A percentile compares a stretch with the other conserved stretches of the same genome.
Evolutionary conservation across 2,888 invertebrate species (phyloP).

Genomic region (Myopa testacea): DNA sequence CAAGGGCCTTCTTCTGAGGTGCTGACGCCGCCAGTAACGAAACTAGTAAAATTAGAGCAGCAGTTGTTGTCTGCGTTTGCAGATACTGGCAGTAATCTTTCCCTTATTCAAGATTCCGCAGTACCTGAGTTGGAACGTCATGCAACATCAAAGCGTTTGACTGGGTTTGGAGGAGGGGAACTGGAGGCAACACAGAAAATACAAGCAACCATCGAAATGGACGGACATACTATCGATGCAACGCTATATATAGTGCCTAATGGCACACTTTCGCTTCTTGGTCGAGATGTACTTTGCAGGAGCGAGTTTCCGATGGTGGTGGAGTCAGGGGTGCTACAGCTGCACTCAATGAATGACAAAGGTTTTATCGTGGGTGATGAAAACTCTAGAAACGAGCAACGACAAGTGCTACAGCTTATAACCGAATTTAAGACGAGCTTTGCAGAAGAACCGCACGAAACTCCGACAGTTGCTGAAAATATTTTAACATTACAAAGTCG

Average conservation of each 20-base stretch:
- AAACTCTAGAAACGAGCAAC: too few species aligned
- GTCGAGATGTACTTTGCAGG: too few species aligned
- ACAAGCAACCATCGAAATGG: slow-evolving; percentile 11
- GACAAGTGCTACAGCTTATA: background rate
- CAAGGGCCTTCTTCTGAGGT: background rate
- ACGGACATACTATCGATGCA: slow-evolving; percentile 4
- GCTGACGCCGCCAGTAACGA: slow-evolving; percentile 10
- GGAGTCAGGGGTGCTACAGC: too few species aligned
- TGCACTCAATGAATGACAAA: too few species aligned
- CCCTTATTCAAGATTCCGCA: slow-evolving; percentile 17
- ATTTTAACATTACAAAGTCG: slow-evolving; percentile 20
- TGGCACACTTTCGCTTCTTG: background rate
- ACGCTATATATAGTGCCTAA: slow-evolving; percentile 4
- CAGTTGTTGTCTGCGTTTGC: slow-evolving; percentile 15
- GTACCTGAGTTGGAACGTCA: slow-evolving; percentile 13
- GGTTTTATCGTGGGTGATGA: too few species aligned
- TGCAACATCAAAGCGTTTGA: slow-evolving; percentile 6
- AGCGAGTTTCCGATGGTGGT: too few species aligned
- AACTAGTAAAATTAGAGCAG: slow-evolving; percentile 8
- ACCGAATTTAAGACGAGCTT: slow-evolving; percentile 21
- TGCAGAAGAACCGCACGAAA: background rate
- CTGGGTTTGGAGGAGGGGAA: slow-evolving; percentile 22
- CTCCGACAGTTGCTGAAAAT: background rate
- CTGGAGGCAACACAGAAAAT: slow-evolving; percentile 20
- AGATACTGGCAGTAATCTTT: slow-evolving; percentile 30